Percentiles rank a stretch among this genome's conserved stretches.
Evolutionary conservation across 2,797 vertebrate genomes (phyloP).

Genomic region (Chaetophractus vellerosus): DNA sequence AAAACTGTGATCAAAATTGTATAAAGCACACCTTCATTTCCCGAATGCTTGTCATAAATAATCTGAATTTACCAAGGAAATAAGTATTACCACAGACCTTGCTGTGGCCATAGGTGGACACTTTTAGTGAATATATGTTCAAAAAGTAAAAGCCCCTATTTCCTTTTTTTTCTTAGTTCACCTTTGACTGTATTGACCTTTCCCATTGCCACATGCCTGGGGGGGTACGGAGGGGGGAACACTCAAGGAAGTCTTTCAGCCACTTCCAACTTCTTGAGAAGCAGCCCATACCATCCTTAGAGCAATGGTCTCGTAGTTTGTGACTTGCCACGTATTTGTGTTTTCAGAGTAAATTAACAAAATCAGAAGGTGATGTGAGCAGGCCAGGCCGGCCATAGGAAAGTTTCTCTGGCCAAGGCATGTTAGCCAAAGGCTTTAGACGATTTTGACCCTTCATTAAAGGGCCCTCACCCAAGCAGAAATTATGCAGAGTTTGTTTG

Average conservation of each 20-base stretch:
- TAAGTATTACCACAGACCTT: not conserved
- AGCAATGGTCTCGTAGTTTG: not conserved
- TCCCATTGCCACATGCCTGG: not conserved
- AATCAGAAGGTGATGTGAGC: not conserved
- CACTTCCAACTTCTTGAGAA: slow-evolving; percentile 23
- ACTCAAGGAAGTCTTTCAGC: not conserved
- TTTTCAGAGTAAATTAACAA: slow-evolving; percentile 42
- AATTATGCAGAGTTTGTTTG: not conserved
- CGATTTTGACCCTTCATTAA: not conserved
- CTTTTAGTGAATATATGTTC: not conserved
- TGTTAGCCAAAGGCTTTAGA: not conserved
- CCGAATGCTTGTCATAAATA: not conserved
- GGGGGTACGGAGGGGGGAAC: not conserved
- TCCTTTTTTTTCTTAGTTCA: not conserved
- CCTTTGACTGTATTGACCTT: not conserved
- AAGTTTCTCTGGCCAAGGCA: not conserved
- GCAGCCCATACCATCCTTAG: not conserved
- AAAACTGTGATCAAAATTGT: slow-evolving; percentile 44
- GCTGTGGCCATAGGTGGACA: not conserved
- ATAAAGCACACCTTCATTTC: slow-evolving; percentile 52
- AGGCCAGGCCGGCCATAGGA: not conserved
- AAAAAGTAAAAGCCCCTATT: not conserved
- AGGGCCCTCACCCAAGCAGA: not conserved
- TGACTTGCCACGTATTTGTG: slow-evolving; percentile 1
- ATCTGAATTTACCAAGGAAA: slow-evolving; percentile 47